Conservation (phyloP, 2,797 vertebrate species). For the Alexandromys oeconomus region DNA sequence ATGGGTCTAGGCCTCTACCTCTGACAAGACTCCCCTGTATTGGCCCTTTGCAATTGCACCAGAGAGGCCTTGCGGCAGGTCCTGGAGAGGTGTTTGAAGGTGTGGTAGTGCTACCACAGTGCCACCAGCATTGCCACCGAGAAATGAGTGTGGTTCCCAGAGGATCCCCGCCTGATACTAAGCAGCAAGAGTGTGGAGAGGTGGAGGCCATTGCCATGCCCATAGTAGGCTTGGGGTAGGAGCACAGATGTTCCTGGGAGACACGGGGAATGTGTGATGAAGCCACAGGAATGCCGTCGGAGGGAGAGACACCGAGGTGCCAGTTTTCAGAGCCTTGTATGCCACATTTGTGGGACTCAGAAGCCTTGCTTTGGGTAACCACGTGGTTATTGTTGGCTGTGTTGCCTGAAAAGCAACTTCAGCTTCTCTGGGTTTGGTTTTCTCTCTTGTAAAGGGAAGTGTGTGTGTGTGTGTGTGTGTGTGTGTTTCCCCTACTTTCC, state of each 20-base stretch:
- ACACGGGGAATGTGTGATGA: conserved; percentile 60
- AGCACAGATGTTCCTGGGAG: not conserved
- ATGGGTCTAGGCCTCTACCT: not conserved
- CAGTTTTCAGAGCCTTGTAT: not conserved
- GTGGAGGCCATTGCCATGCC: not conserved
- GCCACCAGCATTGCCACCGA: not conserved
- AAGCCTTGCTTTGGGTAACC: not conserved
- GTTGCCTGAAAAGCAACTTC: not conserved
- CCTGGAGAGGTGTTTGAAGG: not conserved
- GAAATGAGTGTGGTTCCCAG: not conserved
- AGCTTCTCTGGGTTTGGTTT: not conserved
- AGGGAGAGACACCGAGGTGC: not conserved
- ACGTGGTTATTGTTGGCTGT: not conserved
- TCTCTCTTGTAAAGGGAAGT: not conserved
- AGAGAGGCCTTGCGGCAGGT: not conserved
- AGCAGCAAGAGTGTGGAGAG: not conserved
- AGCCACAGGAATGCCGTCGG: conserved; percentile 71
- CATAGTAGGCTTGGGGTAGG: not conserved
- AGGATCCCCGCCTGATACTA: not conserved
- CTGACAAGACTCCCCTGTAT: not conserved
- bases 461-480: not conserved
- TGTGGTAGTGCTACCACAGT: not conserved
- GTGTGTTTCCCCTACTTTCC: not conserved
- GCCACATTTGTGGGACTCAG: conserved; percentile 10
- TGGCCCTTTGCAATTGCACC: not conserved